Evolutionary conservation across 2,888 invertebrate species (phyloP), one percentile per base, ranked within the genome.

Genomic region (Lepidocyrtoides sp.): DNA sequence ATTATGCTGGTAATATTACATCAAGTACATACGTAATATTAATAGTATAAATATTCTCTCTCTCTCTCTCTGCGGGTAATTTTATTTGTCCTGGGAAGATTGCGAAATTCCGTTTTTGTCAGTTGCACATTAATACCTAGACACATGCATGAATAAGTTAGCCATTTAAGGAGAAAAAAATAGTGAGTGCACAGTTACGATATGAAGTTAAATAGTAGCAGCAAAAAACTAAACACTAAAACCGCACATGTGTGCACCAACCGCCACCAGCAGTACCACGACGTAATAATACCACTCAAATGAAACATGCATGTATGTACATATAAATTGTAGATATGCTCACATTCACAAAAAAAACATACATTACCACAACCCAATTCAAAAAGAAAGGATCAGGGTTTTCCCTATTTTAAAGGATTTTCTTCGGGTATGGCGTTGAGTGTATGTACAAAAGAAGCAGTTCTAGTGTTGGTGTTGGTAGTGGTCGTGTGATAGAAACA

Each of bases 101-200:
- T 86, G 77, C 60, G 41, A 86, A 75, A 75, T 75, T 75, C 77
- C 85, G 36, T 85, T 72, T 84, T 85, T 72, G 57, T 86, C 86
- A 75, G 75, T 77, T 60, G n/a, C n/a, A 75, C 85, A 72, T 57
- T 41, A 86, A 86, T 86, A 86, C 77, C 60, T 86, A 57, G 12
- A 63, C 75, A 75, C 86, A 86, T 63, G 85, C 32, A 84, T 84
- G 84, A 84, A 66, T 84, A 66, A 84, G 84, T 84, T 82, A 32
- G 81, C 81, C 32, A 81, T 48, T 82, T 63, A 69, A 48, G 20
- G 20, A 44, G 20, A 72, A 72, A 72, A 72, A 48, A n/a, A n/a
- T n/a, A n/a, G 23, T 17, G 72, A 72, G 29, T 72, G 72, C 48
- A 48, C 48, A 1, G 72, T n/a, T 12, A 3, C 10, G 72, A 72